These are phyloP conservation scores for Mimas tiliae DNA, from an alignment of 2,888 invertebrate genomes.

Conservation along the genomic window DNA sequence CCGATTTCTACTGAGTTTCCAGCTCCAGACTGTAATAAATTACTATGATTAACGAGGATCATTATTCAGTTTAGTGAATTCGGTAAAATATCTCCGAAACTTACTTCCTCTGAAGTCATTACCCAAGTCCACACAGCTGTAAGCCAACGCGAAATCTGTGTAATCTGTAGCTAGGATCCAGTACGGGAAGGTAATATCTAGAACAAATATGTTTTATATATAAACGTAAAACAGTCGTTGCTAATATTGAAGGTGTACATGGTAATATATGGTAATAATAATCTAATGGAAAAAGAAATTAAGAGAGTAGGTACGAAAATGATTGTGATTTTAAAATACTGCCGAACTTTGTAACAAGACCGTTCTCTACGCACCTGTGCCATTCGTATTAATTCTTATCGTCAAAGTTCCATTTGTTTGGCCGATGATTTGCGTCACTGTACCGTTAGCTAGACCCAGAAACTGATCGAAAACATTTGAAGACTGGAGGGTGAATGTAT, in stretches of 20 bases:
- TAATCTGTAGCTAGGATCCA: conserved; percentile 82
- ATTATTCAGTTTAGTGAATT: background rate
- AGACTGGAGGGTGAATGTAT: conserved; percentile 48
- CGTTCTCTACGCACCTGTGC: conserved; percentile 33
- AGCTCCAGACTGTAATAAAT: conserved; percentile 53
- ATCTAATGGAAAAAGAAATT: no score
- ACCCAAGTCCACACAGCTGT: conserved; percentile 79
- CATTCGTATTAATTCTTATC: conserved; percentile 42
- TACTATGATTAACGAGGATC: background rate
- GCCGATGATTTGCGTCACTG: conserved; percentile 43
- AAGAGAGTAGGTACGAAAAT: no score
- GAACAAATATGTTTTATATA: conserved; percentile 28
- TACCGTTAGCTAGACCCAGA: conserved; percentile 41
- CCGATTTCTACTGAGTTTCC: conserved; percentile 66
- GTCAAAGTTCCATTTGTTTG: conserved; percentile 55
- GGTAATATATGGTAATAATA: background rate
- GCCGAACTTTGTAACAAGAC: no score
- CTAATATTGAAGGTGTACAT: background rate
- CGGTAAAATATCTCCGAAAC: background rate
- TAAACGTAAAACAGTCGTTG: background rate
- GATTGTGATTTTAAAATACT: no score
- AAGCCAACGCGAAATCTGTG: conserved; percentile 84
- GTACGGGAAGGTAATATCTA: conserved; percentile 57
- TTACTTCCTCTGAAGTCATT: conserved; percentile 52
- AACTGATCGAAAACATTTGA: conserved; percentile 50